Percentiles rank a stretch among this genome's conserved stretches.
Evolutionary conservation across 2,888 invertebrate species (phyloP).

Genomic region (Pristionchus mayeri): DNA sequence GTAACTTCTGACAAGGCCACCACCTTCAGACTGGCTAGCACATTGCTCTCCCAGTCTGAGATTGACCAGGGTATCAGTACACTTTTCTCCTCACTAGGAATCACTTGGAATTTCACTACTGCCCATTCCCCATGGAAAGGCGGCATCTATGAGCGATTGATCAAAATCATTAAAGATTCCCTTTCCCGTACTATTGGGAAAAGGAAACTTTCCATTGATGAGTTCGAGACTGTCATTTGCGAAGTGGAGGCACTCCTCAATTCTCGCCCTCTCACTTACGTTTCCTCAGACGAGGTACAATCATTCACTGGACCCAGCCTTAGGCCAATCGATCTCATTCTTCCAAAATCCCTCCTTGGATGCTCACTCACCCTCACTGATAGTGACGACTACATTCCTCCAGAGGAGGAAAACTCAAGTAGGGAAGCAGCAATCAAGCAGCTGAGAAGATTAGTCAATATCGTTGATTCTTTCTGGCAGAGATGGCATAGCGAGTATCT

Average conservation of each 20-base stretch:
- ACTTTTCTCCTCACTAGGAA: background rate
- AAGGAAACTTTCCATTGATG: background rate
- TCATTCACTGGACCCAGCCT: too few species aligned
- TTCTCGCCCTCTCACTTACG: too few species aligned
- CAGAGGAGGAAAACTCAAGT: too few species aligned
- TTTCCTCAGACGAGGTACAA: too few species aligned
- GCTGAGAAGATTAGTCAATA: too few species aligned
- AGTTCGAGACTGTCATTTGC: background rate
- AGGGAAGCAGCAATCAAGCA: too few species aligned
- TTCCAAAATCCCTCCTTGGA: too few species aligned
- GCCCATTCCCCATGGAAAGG: constrained; percentile 4
- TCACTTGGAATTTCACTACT: background rate
- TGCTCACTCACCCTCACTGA: too few species aligned
- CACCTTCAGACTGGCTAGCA: background rate
- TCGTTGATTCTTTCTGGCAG: too few species aligned
- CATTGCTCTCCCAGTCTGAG: background rate
- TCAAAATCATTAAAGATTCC: background rate
- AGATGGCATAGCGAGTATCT: too few species aligned
- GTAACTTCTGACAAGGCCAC: background rate
- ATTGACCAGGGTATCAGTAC: background rate
- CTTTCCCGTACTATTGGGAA: background rate
- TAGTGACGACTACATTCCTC: too few species aligned
- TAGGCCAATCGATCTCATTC: too few species aligned
- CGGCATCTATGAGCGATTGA: background rate
- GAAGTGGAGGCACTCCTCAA: background rate